Conservation (phyloP, 2,888 invertebrate genomes). For the Caenorhabditis parvicauda region DNA sequence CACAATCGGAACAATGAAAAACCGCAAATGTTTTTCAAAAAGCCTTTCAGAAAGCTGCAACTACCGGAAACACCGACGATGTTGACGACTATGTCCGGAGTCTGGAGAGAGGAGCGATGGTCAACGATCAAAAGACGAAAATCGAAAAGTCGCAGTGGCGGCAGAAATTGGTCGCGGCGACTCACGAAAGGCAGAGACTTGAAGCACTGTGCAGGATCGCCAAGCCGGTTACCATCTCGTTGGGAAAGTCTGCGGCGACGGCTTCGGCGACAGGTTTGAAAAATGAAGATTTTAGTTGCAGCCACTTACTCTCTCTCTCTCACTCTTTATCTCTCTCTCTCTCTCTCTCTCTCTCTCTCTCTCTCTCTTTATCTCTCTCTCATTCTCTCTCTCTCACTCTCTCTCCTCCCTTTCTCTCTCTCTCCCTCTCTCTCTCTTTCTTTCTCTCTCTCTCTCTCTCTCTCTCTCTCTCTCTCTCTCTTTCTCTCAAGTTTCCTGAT, state of each 20-base stretch:
- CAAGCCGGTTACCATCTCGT: constrained; percentile 38
- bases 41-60: not conserved
- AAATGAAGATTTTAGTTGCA: not conserved
- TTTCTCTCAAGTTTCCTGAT: no score
- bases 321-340: no score
- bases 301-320: not conserved
- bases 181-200: constrained; percentile 40
- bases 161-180: constrained; percentile 36
- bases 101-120: constrained; percentile 23
- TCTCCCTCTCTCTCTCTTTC: no score
- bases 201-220: constrained; percentile 46
- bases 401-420: no score
- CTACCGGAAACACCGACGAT: constrained; percentile 15
- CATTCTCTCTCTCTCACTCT: no score
- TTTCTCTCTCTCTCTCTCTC: no score
- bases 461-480: no score
- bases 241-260: constrained; percentile 9
- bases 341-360: no score
- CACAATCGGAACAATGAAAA: no score
- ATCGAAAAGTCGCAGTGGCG: constrained; percentile 45
- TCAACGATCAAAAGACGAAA: constrained; percentile 41
- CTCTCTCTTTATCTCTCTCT: no score
- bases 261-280: not conserved
- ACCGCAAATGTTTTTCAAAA: not conserved
- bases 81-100: constrained; percentile 41